Evolutionary conservation across 2,797 vertebrate species (phyloP).

Genomic region (Crax fasciolata): DNA sequence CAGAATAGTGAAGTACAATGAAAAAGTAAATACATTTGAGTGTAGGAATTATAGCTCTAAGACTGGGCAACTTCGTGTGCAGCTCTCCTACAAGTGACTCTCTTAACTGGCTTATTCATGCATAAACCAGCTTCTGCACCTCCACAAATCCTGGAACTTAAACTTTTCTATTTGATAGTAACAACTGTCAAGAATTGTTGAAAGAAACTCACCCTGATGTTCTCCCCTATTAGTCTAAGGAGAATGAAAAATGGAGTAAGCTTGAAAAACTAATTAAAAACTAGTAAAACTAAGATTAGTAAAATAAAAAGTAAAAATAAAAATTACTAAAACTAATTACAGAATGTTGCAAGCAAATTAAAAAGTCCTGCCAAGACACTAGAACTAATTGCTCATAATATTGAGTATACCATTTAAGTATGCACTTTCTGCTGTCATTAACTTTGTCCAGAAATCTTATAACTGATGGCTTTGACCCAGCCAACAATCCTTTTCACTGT

Average conservation of each 20-base stretch:
- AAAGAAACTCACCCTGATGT: not conserved
- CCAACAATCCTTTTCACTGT: not conserved
- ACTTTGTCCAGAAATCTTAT: not conserved
- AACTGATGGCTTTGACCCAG: not conserved
- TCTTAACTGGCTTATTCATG: not conserved
- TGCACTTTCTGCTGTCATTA: not conserved
- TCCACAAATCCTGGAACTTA: not conserved
- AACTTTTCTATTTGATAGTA: not conserved
- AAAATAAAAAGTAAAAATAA: no score
- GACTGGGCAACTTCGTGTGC: not conserved
- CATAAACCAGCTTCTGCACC: not conserved
- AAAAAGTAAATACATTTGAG: not conserved
- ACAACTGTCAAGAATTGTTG: not conserved
- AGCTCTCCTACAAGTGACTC: not conserved
- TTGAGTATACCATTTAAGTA: not conserved
- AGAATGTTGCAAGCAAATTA: not conserved
- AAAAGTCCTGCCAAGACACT: not conserved
- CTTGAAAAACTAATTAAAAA: not conserved
- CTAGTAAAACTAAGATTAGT: no score
- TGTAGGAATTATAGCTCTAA: not conserved
- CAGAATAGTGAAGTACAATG: not conserved
- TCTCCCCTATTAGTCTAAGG: not conserved
- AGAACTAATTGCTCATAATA: not conserved
- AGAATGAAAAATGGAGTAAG: not conserved
- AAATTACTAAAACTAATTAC: not conserved